phyloP scores from a whole-genome alignment of 2,888 invertebrate genomes.

The Ethmia dodecea region DNA sequence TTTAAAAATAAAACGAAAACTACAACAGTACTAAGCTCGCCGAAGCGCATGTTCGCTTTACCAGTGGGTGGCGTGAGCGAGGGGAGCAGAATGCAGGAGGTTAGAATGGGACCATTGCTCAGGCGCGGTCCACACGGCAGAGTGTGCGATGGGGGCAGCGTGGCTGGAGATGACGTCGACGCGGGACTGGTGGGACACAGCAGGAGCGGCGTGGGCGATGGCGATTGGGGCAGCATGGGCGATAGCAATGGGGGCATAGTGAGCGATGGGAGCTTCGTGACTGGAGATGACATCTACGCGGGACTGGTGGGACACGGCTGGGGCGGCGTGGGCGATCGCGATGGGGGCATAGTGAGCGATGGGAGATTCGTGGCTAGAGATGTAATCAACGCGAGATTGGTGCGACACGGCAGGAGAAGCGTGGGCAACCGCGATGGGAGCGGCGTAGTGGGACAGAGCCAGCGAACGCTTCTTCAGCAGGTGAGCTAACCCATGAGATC shows the following conservation, averaged over 20 bases:
- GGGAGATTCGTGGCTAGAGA: constrained; percentile 32
- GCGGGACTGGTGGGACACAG: constrained; percentile 65
- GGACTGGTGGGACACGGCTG: constrained; percentile 52
- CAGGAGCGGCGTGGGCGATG: constrained; percentile 34
- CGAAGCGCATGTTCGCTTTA: constrained; percentile 43
- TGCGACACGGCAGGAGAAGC: constrained; percentile 42
- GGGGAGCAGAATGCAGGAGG: constrained; percentile 23
- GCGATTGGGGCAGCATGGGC: constrained; percentile 26
- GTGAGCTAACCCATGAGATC: constrained; percentile 33
- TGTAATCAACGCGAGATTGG: constrained; percentile 43
- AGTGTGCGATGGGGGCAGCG: constrained; percentile 24
- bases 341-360: constrained; percentile 24
- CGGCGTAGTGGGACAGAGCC: constrained; percentile 25
- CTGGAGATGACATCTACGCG: constrained; percentile 47
- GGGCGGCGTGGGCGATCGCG: constrained; percentile 29
- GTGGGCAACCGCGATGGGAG: constrained; percentile 7
- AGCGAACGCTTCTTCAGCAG: constrained; percentile 42
- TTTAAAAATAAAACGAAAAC: constrained; percentile 61
- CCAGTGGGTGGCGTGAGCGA: constrained; percentile 37
- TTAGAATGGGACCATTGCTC: constrained; percentile 33
- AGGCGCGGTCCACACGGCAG: constrained; percentile 24
- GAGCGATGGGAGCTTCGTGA: too few species aligned
- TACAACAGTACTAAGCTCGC: constrained; percentile 46
- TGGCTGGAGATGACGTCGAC: constrained; percentile 43
- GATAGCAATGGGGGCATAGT: constrained; percentile 27